A percentile compares a stretch with the other conserved stretches of the same genome.
Evolutionary conservation across 1,140 invertebrate species (phyloP).

Genomic region (Cyclargus thomasi): DNA sequence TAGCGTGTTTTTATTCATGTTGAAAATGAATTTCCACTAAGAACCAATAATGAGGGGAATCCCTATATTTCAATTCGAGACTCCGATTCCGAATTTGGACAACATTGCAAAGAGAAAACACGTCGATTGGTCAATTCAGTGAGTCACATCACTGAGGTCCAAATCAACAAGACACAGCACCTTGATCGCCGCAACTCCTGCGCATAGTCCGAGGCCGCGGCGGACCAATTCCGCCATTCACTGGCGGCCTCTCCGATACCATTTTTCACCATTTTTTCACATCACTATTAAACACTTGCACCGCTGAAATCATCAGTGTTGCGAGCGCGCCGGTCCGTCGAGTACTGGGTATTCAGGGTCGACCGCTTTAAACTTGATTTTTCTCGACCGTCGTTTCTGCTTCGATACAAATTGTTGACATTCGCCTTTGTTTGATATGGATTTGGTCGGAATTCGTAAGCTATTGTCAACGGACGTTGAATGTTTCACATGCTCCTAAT

Average conservation of each 20-base stretch:
- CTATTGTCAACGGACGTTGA: background rate
- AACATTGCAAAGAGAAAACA: slow-evolving; percentile 5
- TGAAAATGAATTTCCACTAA: too few species aligned
- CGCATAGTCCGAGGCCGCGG: slow-evolving; percentile 63
- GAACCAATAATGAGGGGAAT: too few species aligned
- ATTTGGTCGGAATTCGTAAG: background rate
- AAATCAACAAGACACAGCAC: slow-evolving; percentile 46
- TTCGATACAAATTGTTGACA: background rate
- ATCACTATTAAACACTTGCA: slow-evolving; percentile 39
- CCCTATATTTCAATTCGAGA: too few species aligned
- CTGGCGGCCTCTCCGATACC: slow-evolving; percentile 60
- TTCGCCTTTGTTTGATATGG: slow-evolving; percentile 6
- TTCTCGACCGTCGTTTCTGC: slow-evolving; percentile 4
- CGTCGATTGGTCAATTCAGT: slow-evolving; percentile 16
- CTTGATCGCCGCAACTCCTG: slow-evolving; percentile 72
- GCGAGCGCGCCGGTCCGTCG: background rate
- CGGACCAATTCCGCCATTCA: slow-evolving; percentile 47
- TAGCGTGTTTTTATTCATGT: too few species aligned
- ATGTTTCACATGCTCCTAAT: slow-evolving; percentile 10
- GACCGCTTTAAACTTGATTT: slow-evolving; percentile 32
- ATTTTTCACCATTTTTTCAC: slow-evolving; percentile 64
- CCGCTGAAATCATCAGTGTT: slow-evolving; percentile 28
- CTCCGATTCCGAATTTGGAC: too few species aligned
- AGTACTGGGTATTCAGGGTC: slow-evolving; percentile 48
- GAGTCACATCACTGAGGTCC: slow-evolving; percentile 30